phyloP scores from a whole-genome alignment of 1,140 invertebrate species.

The Drosophila ambigua region DNA sequence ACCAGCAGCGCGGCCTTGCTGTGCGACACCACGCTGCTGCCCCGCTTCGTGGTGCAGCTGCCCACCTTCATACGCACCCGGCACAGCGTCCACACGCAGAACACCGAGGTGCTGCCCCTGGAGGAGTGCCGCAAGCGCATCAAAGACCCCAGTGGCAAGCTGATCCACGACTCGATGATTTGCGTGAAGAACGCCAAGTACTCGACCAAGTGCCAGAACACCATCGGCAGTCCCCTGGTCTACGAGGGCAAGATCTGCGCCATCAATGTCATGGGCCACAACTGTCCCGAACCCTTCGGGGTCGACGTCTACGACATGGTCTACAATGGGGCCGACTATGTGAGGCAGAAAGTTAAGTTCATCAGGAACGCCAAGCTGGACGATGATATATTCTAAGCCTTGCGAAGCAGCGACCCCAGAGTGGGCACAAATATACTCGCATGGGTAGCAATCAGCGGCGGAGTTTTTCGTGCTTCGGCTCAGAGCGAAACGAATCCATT shows the following conservation, averaged over 20 bases:
- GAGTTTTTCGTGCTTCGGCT: too few relatives aligned
- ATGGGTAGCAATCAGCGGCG: too few relatives aligned
- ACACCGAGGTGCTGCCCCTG: not conserved
- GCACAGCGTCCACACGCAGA: conserved; percentile 6
- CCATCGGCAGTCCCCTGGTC: conserved; percentile 35
- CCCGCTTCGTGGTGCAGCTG: not conserved
- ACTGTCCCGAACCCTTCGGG: conserved; percentile 18
- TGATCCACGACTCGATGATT: not conserved
- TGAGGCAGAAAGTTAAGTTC: not conserved
- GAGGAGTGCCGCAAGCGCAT: conserved; percentile 23
- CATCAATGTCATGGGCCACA: conserved; percentile 47
- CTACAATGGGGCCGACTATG: conserved; percentile 2
- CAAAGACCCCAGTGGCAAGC: not conserved
- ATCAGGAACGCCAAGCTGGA: conserved; percentile 5
- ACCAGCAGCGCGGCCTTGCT: not conserved
- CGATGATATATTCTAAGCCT: not conserved
- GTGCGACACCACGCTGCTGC: conserved; percentile 1
- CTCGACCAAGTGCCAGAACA: conserved; percentile 4
- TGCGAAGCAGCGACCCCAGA: too few relatives aligned
- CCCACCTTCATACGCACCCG: conserved; percentile 30
- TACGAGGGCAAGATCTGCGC: conserved; percentile 35
- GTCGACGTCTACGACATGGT: conserved; percentile 18
- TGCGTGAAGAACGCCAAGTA: conserved; percentile 30
- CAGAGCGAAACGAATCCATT: too few relatives aligned
- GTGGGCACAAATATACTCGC: too few relatives aligned